A percentile compares a stretch with the other conserved stretches of the same genome.
Conservation (phyloP, 1,140 invertebrate species). For the Psix sp. region DNA sequence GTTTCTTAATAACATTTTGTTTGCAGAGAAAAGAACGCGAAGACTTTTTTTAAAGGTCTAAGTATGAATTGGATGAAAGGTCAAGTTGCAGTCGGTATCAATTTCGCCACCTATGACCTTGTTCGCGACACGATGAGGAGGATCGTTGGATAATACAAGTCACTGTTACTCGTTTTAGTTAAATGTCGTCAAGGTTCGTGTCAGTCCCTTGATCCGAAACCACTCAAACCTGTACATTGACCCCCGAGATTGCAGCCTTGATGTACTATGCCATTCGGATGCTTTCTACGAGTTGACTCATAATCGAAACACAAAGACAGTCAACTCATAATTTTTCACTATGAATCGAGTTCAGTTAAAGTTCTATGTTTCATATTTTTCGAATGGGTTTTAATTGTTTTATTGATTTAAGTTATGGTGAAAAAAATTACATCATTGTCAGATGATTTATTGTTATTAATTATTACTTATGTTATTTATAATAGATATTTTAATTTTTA, state of each 20-base stretch:
- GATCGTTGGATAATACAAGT: slow-evolving; percentile 50
- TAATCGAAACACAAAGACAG: background rate
- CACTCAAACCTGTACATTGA: no score
- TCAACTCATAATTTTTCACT: background rate
- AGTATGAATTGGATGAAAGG: slow-evolving; percentile 99
- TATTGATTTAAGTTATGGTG: no score
- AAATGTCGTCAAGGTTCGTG: background rate
- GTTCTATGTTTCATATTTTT: no score
- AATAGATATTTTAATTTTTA: no score
- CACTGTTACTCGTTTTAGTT: slow-evolving; percentile 16
- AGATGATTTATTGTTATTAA: no score
- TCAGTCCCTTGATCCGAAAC: background rate
- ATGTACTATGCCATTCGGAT: background rate
- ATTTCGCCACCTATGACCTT: slow-evolving; percentile 96
- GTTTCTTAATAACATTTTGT: no score
- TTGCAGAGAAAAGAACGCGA: slow-evolving; percentile 88
- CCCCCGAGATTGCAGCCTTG: background rate
- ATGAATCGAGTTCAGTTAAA: background rate
- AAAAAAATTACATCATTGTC: no score
- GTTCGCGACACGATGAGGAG: slow-evolving; percentile 81
- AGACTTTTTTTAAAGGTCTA: slow-evolving; percentile 97
- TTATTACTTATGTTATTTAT: no score
- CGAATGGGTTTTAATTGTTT: no score
- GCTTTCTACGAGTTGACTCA: background rate
- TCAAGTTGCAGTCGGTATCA: slow-evolving; percentile 98